These are phyloP conservation scores for Mellilla xanthometata DNA, from an alignment of 2,888 invertebrate species.

Conservation along the genomic window DNA sequence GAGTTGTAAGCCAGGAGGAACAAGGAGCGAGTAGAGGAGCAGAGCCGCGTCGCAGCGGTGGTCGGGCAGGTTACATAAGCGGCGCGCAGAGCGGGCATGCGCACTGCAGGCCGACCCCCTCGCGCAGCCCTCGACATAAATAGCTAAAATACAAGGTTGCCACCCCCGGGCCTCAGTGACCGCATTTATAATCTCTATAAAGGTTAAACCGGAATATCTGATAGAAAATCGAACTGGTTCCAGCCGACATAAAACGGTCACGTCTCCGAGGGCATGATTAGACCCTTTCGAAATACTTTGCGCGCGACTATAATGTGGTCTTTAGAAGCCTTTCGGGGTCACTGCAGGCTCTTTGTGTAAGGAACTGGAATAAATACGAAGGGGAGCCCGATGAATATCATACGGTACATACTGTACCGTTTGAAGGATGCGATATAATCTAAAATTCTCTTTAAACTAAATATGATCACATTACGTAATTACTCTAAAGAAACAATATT, in stretches of 20 bases:
- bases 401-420: neutral
- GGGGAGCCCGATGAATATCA: constrained; percentile 1
- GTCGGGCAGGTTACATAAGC: constrained; percentile 69
- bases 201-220: constrained; percentile 77
- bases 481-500: no score
- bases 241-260: constrained; percentile 47
- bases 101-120: constrained; percentile 63
- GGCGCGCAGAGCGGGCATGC: constrained; percentile 65
- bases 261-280: constrained; percentile 39
- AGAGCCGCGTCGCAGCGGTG: constrained; percentile 43
- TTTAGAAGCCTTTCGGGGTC: constrained; percentile 14
- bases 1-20: constrained; percentile 35
- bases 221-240: constrained; percentile 67
- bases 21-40: constrained; percentile 27
- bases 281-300: constrained; percentile 32
- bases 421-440: neutral
- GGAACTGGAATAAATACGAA: constrained; percentile 7
- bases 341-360: constrained; percentile 11
- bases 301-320: constrained; percentile 15
- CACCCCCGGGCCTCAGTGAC: constrained; percentile 72
- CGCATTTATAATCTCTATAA: constrained; percentile 79
- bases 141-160: constrained; percentile 81
- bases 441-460: no score
- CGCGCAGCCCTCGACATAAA: constrained; percentile 76
- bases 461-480: no score